Base-by-base conservation (phyloP, 2,888 invertebrate genomes). In the Ametastegia equiseti region DNA sequence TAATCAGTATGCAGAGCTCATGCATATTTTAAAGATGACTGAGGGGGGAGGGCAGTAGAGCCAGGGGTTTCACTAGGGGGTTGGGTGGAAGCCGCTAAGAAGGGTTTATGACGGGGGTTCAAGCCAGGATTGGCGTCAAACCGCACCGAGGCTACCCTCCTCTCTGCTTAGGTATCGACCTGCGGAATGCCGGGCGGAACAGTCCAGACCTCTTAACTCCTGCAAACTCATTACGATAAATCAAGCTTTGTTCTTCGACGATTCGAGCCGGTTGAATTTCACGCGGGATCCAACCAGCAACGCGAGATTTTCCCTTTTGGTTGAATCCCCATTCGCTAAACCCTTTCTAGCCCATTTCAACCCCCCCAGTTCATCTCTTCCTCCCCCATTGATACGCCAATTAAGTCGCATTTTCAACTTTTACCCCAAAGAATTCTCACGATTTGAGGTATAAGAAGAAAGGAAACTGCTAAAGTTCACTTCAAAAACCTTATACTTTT, bases 221-320 rank as follows among this genome's bases (percentile, higher is more conserved):
- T 87, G 88, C 91, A 91, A 92, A 91, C 92, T 92, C 92, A 91
- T 91, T 91, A 91, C 91, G 91, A 92, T 92, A 91, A 92, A 92
- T 91, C 91, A 92, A 91, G 91, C 91, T 92, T 91, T 91, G 91
- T 91, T 91, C 91, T 90, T 89, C 91, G 90, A 88, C 86, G 86
- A 78, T 78, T 63, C 88, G 83, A 86, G 88, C 63, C 78, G 85
- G 88, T 87, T 89, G 88, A 90, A 91, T 90, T 90, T 89, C 89
- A 87, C 87, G 88, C 87, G 88, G 78, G 54, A 30, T 13, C 42
- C 23, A 19, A 5, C 13, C 36, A 47, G 36, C 75, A 23, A 7
- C 54, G 23, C 33, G 75, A 27, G 75, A 33, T 54, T 75, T 75
- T 75, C 57, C n/a, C n/a, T n/a, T n/a, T n/a, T n/a, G 75, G 23